Evolutionary conservation across 2,888 invertebrate species (phyloP).

Genomic region (Oegoconia quadripuncta): DNA sequence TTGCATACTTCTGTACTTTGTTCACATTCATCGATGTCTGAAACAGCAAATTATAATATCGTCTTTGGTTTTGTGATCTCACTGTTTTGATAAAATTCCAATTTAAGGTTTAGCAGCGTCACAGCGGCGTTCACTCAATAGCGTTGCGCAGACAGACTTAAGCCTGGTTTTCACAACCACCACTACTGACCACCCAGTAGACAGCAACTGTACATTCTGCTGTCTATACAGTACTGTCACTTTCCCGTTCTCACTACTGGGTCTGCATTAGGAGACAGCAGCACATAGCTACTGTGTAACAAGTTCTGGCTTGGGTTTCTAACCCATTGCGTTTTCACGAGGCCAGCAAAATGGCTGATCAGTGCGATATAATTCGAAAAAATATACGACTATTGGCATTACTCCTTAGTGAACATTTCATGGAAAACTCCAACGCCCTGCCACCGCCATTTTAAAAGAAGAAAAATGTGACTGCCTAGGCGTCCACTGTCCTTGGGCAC

Average conservation of each 20-base stretch:
- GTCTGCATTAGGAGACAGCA: slow-evolving; percentile 3
- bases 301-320: neutral
- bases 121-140: no score
- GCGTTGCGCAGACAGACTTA: no score
- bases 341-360: slow-evolving; percentile 1
- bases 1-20: slow-evolving; percentile 87
- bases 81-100: neutral
- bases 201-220: slow-evolving; percentile 3
- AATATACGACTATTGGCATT: neutral
- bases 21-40: slow-evolving; percentile 93
- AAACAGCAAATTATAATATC: slow-evolving; percentile 12
- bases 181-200: neutral
- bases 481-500: no score
- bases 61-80: neutral
- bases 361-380: neutral
- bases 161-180: neutral
- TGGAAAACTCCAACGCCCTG: no score
- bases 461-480: no score
- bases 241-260: slow-evolving; percentile 2
- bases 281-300: slow-evolving; percentile 1
- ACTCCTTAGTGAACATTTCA: no score
- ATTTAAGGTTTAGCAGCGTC: no score
- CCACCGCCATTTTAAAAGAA: no score
- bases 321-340: slow-evolving; percentile 2
- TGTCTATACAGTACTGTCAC: neutral